These are phyloP conservation scores for Sula dactylatra DNA, from an alignment of 2,113 vertebrate genomes.

Conservation along the genomic window DNA sequence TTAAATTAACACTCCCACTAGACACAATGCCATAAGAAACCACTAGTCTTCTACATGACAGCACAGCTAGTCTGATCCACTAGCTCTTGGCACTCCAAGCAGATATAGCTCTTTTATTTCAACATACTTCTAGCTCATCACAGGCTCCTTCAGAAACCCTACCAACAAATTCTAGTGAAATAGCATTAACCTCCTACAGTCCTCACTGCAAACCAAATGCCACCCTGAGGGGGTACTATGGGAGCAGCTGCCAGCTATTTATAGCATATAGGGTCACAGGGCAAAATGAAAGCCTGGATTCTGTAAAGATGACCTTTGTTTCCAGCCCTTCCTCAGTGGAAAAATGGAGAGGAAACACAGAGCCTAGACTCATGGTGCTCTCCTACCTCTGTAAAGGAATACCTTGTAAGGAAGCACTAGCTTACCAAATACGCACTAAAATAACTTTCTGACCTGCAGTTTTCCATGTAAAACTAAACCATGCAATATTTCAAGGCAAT, in stretches of 20 bases:
- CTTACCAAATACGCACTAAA: constrained; percentile 2
- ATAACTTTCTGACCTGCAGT: not conserved
- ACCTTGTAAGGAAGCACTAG: not conserved
- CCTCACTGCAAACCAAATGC: not conserved
- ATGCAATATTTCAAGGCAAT: constrained; percentile 2
- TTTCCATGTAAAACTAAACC: constrained; percentile 44
- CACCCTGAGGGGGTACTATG: not conserved
- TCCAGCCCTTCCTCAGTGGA: not conserved
- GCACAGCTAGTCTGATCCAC: not conserved
- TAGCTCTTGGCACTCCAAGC: not conserved
- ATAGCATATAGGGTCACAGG: not conserved
- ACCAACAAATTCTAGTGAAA: not conserved
- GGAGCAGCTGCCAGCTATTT: not conserved
- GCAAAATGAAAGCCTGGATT: not conserved
- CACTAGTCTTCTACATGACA: not conserved
- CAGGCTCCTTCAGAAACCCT: not conserved
- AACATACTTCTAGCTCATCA: not conserved
- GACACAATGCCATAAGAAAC: not conserved
- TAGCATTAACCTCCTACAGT: not conserved
- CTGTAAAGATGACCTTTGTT: not conserved
- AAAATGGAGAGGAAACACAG: not conserved
- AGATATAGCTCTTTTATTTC: not conserved
- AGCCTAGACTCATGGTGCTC: not conserved
- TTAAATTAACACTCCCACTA: not conserved
- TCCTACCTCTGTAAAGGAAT: not conserved